A percentile compares a stretch with the other conserved stretches of the same genome.
These are phyloP conservation scores for Apodemia mormo DNA, from an alignment of 2,888 invertebrate genomes.

Conservation along the genomic window DNA sequence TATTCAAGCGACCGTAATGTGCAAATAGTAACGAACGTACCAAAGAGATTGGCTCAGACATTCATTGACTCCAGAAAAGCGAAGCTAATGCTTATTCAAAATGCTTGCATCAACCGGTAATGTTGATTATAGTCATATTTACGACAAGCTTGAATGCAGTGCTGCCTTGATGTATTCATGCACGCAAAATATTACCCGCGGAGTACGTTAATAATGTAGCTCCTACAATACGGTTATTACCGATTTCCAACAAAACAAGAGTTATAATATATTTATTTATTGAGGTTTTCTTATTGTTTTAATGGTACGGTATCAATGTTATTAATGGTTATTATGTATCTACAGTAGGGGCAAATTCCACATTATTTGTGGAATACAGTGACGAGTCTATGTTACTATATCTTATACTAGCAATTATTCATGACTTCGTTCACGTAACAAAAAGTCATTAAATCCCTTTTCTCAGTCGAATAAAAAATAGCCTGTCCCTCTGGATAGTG, in stretches of 20 bases:
- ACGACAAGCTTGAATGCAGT: conserved; percentile 52
- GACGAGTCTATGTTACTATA: too few species aligned
- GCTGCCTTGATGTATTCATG: conserved; percentile 53
- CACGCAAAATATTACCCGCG: conserved; percentile 44
- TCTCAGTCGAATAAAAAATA: too few species aligned
- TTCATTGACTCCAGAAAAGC: conserved; percentile 54
- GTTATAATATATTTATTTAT: neutral
- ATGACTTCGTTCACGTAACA: too few species aligned
- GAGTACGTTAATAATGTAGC: conserved; percentile 23
- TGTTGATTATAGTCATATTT: conserved; percentile 68
- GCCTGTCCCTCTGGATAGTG: too few species aligned
- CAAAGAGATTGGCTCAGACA: conserved; percentile 43
- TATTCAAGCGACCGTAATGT: conserved; percentile 35
- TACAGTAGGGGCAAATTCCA: too few species aligned
- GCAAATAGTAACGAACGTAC: conserved; percentile 37
- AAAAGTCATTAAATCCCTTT: too few species aligned
- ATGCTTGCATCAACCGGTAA: conserved; percentile 61
- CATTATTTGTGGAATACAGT: too few species aligned
- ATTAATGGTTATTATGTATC: too few species aligned
- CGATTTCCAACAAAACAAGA: conserved; percentile 12
- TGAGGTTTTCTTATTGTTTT: too few species aligned
- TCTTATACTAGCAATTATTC: too few species aligned
- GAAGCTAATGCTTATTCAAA: conserved; percentile 60
- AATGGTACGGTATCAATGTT: too few species aligned
- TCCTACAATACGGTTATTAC: conserved; percentile 18